A percentile compares a stretch with the other conserved stretches of the same genome.
phyloP scores from a whole-genome alignment of 53 echinoderm and acorn worm genomes.

The Echinarachnius parma region DNA sequence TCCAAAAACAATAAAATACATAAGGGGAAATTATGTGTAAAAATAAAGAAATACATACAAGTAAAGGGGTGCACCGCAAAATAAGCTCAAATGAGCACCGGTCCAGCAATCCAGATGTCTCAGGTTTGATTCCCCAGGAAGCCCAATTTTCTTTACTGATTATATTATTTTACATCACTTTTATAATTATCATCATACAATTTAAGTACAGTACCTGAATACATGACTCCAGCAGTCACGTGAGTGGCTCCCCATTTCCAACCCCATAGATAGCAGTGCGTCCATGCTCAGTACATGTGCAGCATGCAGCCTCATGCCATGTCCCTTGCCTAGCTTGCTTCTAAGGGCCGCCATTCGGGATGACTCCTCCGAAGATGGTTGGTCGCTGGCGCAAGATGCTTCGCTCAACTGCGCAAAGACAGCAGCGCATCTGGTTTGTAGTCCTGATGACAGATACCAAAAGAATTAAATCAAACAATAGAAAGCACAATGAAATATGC shows the following conservation, averaged over 20 bases:
- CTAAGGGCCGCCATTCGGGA: slow-evolving; percentile 58
- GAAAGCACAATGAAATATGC: too few relatives aligned
- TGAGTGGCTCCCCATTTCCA: slow-evolving; percentile 98
- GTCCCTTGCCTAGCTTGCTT: slow-evolving; percentile 59
- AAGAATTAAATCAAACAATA: too few relatives aligned
- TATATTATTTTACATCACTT: too few relatives aligned
- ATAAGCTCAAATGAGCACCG: neutral
- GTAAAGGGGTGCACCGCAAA: neutral
- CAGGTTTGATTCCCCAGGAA: too few relatives aligned
- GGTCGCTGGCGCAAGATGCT: slow-evolving; percentile 80
- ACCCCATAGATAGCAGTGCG: slow-evolving; percentile 90
- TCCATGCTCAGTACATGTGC: slow-evolving; percentile 97
- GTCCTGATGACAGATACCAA: slow-evolving; percentile 54
- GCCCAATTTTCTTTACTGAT: too few relatives aligned
- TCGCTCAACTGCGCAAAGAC: slow-evolving; percentile 94
- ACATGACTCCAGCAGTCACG: slow-evolving; percentile 95
- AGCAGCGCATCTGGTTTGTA: slow-evolving; percentile 85
- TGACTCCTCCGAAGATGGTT: slow-evolving; percentile 19
- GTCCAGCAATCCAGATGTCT: too few relatives aligned
- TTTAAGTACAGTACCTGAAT: slow-evolving; percentile 65
- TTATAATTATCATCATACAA: too few relatives aligned
- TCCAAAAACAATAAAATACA: too few relatives aligned
- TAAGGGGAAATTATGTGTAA: too few relatives aligned
- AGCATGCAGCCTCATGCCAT: slow-evolving; percentile 84
- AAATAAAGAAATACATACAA: neutral